These are phyloP conservation scores for Erebia ligea DNA, from an alignment of 2,888 invertebrate species.

Conservation along the genomic window DNA sequence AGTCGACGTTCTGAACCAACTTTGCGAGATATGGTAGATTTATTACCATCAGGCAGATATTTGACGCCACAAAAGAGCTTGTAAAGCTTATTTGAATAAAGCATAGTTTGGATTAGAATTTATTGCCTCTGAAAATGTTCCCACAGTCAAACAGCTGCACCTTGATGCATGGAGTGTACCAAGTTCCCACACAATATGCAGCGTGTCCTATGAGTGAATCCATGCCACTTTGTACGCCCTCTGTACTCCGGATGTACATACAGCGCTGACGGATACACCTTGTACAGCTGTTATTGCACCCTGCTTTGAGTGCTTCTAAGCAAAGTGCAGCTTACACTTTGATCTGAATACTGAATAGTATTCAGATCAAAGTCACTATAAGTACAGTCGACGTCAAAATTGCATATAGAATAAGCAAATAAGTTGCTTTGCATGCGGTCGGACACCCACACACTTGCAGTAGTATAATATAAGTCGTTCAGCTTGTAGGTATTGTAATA, in stretches of 20 bases:
- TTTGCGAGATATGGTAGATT: constrained; percentile 7
- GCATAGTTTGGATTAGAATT: constrained; percentile 16
- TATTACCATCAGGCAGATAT: constrained; percentile 4
- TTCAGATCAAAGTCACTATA: too few species aligned
- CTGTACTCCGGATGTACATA: constrained; percentile 36
- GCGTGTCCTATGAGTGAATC: constrained; percentile 52
- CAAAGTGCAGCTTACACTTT: not conserved
- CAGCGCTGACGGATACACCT: constrained; percentile 38
- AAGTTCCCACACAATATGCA: constrained; percentile 59
- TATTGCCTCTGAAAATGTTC: constrained; percentile 32
- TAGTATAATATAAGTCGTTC: too few species aligned
- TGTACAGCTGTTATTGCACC: constrained; percentile 28
- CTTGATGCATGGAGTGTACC: constrained; percentile 51
- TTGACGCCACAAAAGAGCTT: not conserved
- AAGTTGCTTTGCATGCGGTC: too few species aligned
- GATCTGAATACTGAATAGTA: not conserved
- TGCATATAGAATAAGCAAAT: too few species aligned
- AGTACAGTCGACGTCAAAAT: too few species aligned
- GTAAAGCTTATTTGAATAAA: constrained; percentile 3
- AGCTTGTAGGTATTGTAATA: too few species aligned
- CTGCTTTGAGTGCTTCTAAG: constrained; percentile 4
- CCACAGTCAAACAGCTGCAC: constrained; percentile 52
- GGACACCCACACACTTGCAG: too few species aligned
- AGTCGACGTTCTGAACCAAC: not conserved
- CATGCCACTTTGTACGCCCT: constrained; percentile 46